These are phyloP conservation scores for Propithecus deckenii DNA, from an alignment of 2,797 vertebrate genomes.

Conservation along the genomic window DNA sequence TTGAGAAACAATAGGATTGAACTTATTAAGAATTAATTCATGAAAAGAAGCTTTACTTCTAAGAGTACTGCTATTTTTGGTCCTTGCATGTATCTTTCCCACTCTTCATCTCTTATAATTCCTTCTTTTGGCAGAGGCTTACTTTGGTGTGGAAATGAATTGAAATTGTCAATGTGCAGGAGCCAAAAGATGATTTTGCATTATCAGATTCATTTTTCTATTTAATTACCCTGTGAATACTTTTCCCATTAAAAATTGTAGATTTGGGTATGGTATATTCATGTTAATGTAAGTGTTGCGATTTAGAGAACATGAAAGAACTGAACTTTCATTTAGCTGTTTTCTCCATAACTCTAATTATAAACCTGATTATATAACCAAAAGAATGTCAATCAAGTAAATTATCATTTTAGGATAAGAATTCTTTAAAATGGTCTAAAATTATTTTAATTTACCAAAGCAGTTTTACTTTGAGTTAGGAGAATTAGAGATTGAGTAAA, in stretches of 20 bases:
- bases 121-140: not conserved
- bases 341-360: not conserved
- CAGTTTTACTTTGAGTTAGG: slow-evolving; percentile 25
- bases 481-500: not conserved
- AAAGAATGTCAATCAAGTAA: not conserved
- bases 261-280: not conserved
- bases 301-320: slow-evolving; percentile 16
- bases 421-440: not conserved
- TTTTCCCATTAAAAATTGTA: not conserved
- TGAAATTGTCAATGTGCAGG: not conserved
- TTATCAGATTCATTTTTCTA: not conserved
- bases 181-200: not conserved
- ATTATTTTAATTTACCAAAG: slow-evolving; percentile 10
- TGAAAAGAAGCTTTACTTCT: not conserved
- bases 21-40: not conserved
- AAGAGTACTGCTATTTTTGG: not conserved
- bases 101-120: not conserved
- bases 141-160: not conserved
- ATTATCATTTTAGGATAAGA: slow-evolving; percentile 19
- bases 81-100: not conserved
- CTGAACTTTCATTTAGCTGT: not conserved
- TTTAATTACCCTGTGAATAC: not conserved
- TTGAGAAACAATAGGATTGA: not conserved
- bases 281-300: not conserved
- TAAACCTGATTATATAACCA: not conserved